Evolutionary conservation across 2,113 vertebrate genomes (phyloP).

Genomic region (Leptodactylus fuscus): DNA sequence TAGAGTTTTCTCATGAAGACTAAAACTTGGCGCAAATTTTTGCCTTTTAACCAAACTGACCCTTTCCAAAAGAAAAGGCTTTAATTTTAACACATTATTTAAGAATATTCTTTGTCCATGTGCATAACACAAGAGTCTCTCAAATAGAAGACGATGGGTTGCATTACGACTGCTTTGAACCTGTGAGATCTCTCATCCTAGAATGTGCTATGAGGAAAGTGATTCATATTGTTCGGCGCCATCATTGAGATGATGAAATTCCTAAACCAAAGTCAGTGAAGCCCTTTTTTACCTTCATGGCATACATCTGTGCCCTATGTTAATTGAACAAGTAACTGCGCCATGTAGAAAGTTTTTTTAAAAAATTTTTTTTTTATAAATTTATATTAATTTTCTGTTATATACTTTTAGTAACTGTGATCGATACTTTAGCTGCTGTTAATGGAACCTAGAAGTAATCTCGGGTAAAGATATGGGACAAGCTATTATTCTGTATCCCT

Average conservation of each 20-base stretch:
- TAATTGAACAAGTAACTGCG: too few relatives aligned
- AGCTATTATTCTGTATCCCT: not conserved
- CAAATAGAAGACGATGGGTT: not conserved
- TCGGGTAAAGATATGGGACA: not conserved
- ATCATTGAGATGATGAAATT: not conserved
- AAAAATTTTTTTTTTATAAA: too few relatives aligned
- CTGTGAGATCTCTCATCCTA: not conserved
- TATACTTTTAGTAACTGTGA: too few relatives aligned
- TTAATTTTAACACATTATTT: not conserved
- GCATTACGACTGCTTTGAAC: not conserved
- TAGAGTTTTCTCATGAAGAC: conserved; percentile 40
- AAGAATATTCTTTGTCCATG: not conserved
- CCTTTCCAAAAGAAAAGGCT: conserved; percentile 13
- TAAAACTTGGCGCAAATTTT: conserved; percentile 13
- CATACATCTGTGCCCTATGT: too few relatives aligned
- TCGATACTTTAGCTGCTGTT: not conserved
- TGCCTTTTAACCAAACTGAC: not conserved
- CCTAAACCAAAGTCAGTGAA: not conserved
- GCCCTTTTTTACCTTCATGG: not conserved
- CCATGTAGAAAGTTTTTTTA: too few relatives aligned
- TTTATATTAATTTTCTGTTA: not conserved
- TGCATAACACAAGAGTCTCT: not conserved
- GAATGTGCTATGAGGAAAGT: not conserved
- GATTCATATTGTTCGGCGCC: not conserved
- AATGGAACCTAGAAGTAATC: not conserved